Evolutionary conservation across 1,140 invertebrate genomes (phyloP), one percentile per base, ranked within the genome.

Genomic region (Drosophila watanabei): DNA sequence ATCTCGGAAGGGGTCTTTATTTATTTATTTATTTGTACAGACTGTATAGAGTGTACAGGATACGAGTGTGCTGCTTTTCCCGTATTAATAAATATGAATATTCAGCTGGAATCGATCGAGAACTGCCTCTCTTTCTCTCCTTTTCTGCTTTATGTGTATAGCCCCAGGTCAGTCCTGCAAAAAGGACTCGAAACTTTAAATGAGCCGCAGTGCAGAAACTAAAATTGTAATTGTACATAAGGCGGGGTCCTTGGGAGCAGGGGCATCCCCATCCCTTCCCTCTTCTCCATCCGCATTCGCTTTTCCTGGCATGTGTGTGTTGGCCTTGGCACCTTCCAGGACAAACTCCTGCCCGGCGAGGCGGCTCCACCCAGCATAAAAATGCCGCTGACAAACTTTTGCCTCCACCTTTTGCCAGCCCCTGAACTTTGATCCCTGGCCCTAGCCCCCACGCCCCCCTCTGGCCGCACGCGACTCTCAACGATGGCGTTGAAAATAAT

Each of bases 401-500:
- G 9, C 35, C 16, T 16, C 18, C n/a, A n/a, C 33, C 24, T 16
- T 14, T 10, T 18, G 4, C 43, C 4, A 45, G 6, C 28, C 46
- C 45, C 28, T 48, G 24, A 28, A 16, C 32, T 41, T 13, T 30
- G 60, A n/a, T 30, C 54, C 30, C 14, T 48, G 32, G 6, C 11
- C 41, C 39, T 4, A 5, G 45, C 46, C 37, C 32, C 14, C 7
- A 7, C 8, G 24, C 35, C 20, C 5, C 11, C 10, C 13, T 5
- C 4, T 13, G 13, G 20, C 39, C 30, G 18, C 41, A 71, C 71
- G 66, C 82, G 77, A 88, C 68, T 71, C 51, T 61, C 65, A 43
- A 61, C 81, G 70, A 46, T 56, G 85, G 85, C 85, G 84, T 89
- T 76, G 72, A 80, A 89, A 89, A 88, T 88, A 88, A 88, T 88